Base-by-base conservation (phyloP, 1,140 invertebrate genomes). In the Scaptodrosophila lebanonensis region DNA sequence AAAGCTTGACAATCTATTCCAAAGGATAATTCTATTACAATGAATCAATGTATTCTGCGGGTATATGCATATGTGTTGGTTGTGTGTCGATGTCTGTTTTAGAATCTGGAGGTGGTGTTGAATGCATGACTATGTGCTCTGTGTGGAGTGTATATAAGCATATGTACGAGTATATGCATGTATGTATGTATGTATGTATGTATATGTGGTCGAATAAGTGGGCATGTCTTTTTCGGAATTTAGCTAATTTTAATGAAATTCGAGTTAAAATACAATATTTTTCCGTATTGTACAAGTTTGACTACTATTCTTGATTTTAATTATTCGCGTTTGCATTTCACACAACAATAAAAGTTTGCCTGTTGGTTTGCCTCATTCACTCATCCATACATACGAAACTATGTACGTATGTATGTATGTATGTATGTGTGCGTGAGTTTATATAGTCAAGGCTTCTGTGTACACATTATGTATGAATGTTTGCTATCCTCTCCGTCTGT, bases 1-100 rank as follows among this genome's bases (percentile, higher is more conserved):
- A 79, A 79, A 79, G 73, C 73, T 79, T 79, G 73, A 82, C 75
- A 79, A 79, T 79, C 75, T 82, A 79, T 82, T 50, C 33, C 60
- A 58, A 58, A 63, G 60, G 27, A 63, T 77, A 79, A 79, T 79
- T 64, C 73, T 73, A 79, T 77, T 63, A 60, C 69, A 57, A 50
- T 25, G 22, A 4, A 4, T 25, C 3, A 25, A 25, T 71, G 67
- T 76, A 47, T 51, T 62, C 48, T 71, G 22, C 32, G 51, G 45
- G 32, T 71, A 60, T 77, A 71, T 50, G 22, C 22, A 4, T 25
- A 25, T 8, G 8, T 25, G 3, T 25, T n/a, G n/a, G 8, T 25
- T 25, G 8, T 25, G 22, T 52, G n/a, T n/a, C n/a, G n/a, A n/a
- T n/a, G n/a, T n/a, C n/a, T n/a, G n/a, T n/a, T n/a, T n/a, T n/a